Conservation (phyloP, 2,113 vertebrate genomes). For the Triplophysa dalaica region DNA sequence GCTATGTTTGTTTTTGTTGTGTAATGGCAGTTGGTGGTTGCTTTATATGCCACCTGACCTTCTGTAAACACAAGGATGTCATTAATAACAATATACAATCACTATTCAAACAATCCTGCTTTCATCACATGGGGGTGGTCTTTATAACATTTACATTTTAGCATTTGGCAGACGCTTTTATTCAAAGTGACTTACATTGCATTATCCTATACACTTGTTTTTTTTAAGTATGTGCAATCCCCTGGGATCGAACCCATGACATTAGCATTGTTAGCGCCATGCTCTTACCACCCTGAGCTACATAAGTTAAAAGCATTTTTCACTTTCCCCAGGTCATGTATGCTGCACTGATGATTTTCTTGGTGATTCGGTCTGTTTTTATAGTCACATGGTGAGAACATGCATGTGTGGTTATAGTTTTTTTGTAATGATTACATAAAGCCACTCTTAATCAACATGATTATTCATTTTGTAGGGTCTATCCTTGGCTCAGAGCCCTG, state of each 20-base stretch:
- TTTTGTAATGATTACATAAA: neutral
- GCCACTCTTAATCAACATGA: neutral
- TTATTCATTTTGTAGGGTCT: slow-evolving; percentile 81
- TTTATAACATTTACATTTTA: neutral
- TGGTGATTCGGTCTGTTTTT: slow-evolving; percentile 92
- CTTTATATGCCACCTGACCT: neutral
- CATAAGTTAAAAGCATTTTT: neutral
- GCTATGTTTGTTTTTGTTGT: neutral
- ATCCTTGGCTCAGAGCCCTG: slow-evolving; percentile 89
- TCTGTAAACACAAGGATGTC: neutral
- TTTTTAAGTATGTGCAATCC: too few species aligned
- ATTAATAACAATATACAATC: slow-evolving; percentile 6
- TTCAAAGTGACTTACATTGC: too few species aligned
- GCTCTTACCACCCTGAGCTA: too few species aligned
- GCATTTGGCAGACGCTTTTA: too few species aligned
- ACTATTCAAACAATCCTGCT: neutral
- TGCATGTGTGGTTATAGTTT: neutral
- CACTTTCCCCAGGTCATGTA: slow-evolving; percentile 89
- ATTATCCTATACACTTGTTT: too few species aligned
- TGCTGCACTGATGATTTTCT: slow-evolving; percentile 84
- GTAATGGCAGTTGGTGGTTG: neutral
- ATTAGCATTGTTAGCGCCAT: too few species aligned
- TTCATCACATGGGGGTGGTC: neutral
- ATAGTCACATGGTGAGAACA: slow-evolving; percentile 93
- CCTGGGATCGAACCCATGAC: too few species aligned